Percentiles rank a stretch among this genome's conserved stretches.
phyloP scores from a whole-genome alignment of 2,888 invertebrate genomes.

The Petrophora chlorosata region DNA sequence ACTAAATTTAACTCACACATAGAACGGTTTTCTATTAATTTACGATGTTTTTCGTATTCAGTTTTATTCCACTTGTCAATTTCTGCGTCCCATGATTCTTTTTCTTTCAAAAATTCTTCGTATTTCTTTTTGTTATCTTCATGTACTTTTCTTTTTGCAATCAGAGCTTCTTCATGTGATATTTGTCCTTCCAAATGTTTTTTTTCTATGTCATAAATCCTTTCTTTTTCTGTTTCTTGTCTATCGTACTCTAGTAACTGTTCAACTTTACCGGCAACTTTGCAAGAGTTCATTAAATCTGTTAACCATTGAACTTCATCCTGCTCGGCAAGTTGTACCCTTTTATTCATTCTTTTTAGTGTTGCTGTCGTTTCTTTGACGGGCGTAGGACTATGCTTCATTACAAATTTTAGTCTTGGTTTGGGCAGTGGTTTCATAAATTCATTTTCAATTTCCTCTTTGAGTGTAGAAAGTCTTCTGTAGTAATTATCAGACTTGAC shows the following conservation, averaged over 20 bases:
- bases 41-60: slow-evolving; percentile 77
- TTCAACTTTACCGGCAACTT: slow-evolving; percentile 65
- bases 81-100: slow-evolving; percentile 71
- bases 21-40: slow-evolving; percentile 69
- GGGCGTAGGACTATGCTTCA: slow-evolving; percentile 39
- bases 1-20: slow-evolving; percentile 58
- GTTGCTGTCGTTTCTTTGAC: slow-evolving; percentile 78
- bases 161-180: slow-evolving; percentile 83
- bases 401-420: slow-evolving; percentile 37
- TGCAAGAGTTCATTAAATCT: slow-evolving; percentile 73
- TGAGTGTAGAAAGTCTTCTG: slow-evolving; percentile 49
- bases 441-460: slow-evolving; percentile 52
- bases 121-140: slow-evolving; percentile 79
- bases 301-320: slow-evolving; percentile 80
- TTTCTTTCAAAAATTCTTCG: slow-evolving; percentile 77
- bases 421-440: slow-evolving; percentile 43
- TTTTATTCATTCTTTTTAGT: slow-evolving; percentile 78
- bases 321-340: slow-evolving; percentile 59
- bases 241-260: slow-evolving; percentile 72
- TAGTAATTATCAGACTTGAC: slow-evolving; percentile 54
- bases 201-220: slow-evolving; percentile 80
- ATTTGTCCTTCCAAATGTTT: slow-evolving; percentile 84
- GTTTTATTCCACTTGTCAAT: slow-evolving; percentile 77
- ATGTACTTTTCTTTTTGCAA: slow-evolving; percentile 78
- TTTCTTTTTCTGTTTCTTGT: slow-evolving; percentile 72